Percentiles rank a stretch among this genome's conserved stretches.
Evolutionary conservation across 2,888 invertebrate species (phyloP).

Genomic region (Colletes collaris): DNA sequence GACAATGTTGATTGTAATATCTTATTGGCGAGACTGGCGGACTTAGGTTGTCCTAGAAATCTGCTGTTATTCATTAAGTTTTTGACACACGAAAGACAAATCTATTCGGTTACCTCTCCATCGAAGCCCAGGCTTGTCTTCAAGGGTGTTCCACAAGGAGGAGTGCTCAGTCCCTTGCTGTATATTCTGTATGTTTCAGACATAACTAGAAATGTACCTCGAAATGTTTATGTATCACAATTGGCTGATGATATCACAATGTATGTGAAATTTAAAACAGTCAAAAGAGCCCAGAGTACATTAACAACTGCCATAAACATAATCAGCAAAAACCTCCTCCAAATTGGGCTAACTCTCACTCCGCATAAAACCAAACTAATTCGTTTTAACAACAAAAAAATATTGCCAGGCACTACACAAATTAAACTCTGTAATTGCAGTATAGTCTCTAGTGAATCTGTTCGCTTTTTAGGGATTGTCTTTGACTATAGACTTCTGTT

Average conservation of each 20-base stretch:
- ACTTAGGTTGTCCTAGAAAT: not conserved
- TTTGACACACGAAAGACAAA: not conserved
- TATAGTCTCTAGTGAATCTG: not conserved
- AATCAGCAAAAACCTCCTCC: not conserved
- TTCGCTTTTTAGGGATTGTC: conserved; percentile 2
- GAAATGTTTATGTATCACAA: not conserved
- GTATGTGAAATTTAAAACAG: not conserved
- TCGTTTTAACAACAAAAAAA: not conserved
- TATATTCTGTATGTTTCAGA: not conserved
- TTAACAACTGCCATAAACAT: not conserved
- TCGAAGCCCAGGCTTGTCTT: not conserved
- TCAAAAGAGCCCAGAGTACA: not conserved
- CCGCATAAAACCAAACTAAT: conserved; percentile 1
- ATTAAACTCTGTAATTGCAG: not conserved
- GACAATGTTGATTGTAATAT: not conserved
- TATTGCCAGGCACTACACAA: not conserved
- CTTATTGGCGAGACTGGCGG: not conserved
- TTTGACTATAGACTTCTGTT: conserved; percentile 7
- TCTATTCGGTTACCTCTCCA: not conserved
- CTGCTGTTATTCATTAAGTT: not conserved
- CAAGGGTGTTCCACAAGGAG: conserved; percentile 7
- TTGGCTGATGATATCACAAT: not conserved
- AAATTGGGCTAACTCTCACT: not conserved
- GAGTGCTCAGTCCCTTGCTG: not conserved
- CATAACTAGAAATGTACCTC: not conserved